Evolutionary conservation across 2,888 invertebrate species (phyloP).

Genomic region (Allygus modestus): DNA sequence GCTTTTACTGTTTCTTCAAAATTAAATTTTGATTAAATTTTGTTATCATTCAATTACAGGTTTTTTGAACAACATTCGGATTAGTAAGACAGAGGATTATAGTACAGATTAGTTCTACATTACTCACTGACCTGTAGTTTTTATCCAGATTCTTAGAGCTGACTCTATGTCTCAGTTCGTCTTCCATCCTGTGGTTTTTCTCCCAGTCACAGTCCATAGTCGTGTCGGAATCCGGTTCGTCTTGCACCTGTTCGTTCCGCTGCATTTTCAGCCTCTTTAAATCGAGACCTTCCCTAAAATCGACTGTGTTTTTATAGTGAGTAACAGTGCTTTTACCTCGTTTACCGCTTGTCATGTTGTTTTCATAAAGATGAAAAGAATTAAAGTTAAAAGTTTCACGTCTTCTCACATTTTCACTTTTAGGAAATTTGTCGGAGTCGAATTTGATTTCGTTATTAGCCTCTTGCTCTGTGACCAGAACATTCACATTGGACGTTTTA

Average conservation of each 20-base stretch:
- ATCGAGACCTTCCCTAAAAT: conserved; percentile 69
- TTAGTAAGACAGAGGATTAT: too few species aligned
- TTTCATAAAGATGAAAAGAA: conserved; percentile 75
- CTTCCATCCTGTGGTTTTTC: conserved; percentile 68
- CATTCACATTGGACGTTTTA: conserved; percentile 80
- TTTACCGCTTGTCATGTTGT: conserved; percentile 72
- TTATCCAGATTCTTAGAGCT: conserved; percentile 52
- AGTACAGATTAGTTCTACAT: too few species aligned
- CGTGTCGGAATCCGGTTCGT: conserved; percentile 62
- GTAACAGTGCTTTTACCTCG: conserved; percentile 66
- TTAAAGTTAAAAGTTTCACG: conserved; percentile 74
- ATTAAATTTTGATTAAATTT: too few species aligned
- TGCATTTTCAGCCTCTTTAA: conserved; percentile 69
- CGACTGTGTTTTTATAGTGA: conserved; percentile 65
- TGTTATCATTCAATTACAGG: too few species aligned
- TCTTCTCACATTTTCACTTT: conserved; percentile 75
- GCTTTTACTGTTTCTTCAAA: too few species aligned
- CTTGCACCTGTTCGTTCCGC: conserved; percentile 56
- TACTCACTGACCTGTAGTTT: conserved; percentile 58
- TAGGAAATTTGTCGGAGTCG: conserved; percentile 79
- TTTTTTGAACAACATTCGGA: too few species aligned
- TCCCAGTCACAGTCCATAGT: conserved; percentile 62
- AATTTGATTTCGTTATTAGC: conserved; percentile 71
- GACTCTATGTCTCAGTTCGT: conserved; percentile 69
- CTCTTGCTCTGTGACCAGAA: conserved; percentile 74